These are phyloP conservation scores for Macrophya alboannulata DNA, from an alignment of 2,888 invertebrate species.

Conservation along the genomic window DNA sequence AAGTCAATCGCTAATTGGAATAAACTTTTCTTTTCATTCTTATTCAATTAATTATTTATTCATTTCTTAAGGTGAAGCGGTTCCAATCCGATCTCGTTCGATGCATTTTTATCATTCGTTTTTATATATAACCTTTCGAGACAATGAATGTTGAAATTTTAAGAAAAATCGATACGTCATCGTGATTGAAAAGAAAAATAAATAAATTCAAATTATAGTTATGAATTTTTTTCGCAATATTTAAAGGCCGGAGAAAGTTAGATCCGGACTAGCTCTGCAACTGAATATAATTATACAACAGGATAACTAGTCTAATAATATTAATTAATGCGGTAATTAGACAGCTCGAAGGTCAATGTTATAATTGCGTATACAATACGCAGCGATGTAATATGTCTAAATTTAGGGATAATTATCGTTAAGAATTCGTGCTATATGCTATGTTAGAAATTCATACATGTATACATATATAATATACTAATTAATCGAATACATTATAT, in stretches of 20 bases:
- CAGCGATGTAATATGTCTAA: not conserved
- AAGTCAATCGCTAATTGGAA: slow-evolving; percentile 9
- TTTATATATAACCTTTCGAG: not conserved
- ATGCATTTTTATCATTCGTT: not conserved
- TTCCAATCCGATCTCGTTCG: not conserved
- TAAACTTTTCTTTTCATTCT: not conserved
- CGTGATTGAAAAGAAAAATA: too few relatives aligned
- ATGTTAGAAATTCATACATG: not conserved
- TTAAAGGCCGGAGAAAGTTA: not conserved
- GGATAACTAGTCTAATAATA: slow-evolving; percentile 26
- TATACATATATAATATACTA: not conserved
- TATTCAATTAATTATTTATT: not conserved
- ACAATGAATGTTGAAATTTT: not conserved
- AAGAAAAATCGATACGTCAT: too few relatives aligned
- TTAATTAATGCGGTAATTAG: slow-evolving; percentile 3
- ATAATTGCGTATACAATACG: not conserved
- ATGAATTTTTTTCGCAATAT: not conserved
- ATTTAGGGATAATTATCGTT: slow-evolving; percentile 4
- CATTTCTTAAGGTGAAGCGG: not conserved
- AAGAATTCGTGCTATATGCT: not conserved
- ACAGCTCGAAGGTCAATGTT: slow-evolving; percentile 14
- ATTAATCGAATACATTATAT: not conserved
- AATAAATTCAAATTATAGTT: too few relatives aligned
- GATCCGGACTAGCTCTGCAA: not conserved
- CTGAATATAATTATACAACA: slow-evolving; percentile 5